phyloP scores from a whole-genome alignment of 2,113 vertebrate genomes.

The Diglossa brunneiventris region DNA sequence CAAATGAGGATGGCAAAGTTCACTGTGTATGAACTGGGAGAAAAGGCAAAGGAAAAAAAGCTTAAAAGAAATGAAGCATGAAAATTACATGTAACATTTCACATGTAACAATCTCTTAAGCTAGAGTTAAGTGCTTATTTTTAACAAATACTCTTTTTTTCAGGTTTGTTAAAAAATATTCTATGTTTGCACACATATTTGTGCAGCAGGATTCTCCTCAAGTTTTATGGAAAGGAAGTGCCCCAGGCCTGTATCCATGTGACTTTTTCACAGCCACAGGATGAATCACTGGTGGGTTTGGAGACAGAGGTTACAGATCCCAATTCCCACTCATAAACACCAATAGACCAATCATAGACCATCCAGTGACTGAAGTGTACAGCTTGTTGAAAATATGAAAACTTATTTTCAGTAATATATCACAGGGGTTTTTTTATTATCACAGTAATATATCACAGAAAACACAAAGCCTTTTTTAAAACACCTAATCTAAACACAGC shows the following conservation, averaged over 20 bases:
- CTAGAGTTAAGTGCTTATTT: not conserved
- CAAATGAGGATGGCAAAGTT: not conserved
- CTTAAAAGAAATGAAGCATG: not conserved
- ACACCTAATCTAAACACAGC: not conserved
- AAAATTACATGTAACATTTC: not conserved
- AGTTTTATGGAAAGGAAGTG: not conserved
- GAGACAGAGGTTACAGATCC: not conserved
- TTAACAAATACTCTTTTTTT: not conserved
- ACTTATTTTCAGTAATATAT: not conserved
- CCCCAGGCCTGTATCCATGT: not conserved
- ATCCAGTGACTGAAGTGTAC: not conserved
- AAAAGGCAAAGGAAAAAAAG: not conserved
- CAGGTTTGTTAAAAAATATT: rapidly evolving
- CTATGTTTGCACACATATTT: not conserved
- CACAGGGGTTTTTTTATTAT: no score
- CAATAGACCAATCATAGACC: not conserved
- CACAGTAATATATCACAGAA: not conserved
- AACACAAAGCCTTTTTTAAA: not conserved
- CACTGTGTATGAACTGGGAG: not conserved
- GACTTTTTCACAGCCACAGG: not conserved
- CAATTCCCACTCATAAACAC: not conserved
- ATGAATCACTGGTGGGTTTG: not conserved
- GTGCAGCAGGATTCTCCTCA: not conserved
- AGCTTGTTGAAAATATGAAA: not conserved
- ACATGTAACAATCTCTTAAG: not conserved